A percentile compares a stretch with the other conserved stretches of the same genome.
These are phyloP conservation scores for Diaperis boleti DNA, from an alignment of 2,888 invertebrate genomes.

Conservation along the genomic window DNA sequence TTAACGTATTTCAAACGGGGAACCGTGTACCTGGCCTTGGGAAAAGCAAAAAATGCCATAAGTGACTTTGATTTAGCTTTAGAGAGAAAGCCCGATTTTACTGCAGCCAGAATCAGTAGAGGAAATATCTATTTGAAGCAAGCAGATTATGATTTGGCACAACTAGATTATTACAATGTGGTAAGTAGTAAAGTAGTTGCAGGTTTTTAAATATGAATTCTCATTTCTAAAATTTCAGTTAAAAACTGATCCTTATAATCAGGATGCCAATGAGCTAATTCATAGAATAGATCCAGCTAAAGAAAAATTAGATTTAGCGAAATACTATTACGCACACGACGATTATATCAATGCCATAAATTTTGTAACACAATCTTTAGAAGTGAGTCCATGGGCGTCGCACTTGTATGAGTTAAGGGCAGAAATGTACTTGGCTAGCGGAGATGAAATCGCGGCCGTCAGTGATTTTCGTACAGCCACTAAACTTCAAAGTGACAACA, in stretches of 20 bases:
- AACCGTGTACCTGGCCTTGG: conserved; percentile 95
- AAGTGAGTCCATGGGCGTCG: conserved; percentile 91
- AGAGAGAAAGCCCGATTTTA: conserved; percentile 95
- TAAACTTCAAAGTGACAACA: conserved; percentile 92
- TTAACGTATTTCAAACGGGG: conserved; percentile 96
- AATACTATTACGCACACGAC: conserved; percentile 72
- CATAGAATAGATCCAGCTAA: conserved; percentile 74
- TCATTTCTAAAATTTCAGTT: conserved; percentile 66
- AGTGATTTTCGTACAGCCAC: conserved; percentile 91
- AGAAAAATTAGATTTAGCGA: conserved; percentile 74
- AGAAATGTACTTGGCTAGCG: conserved; percentile 82
- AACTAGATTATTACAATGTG: conserved; percentile 84
- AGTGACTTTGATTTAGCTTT: conserved; percentile 94
- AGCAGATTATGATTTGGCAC: conserved; percentile 86
- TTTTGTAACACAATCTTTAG: conserved; percentile 76
- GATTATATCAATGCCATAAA: conserved; percentile 73
- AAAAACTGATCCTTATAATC: conserved; percentile 79
- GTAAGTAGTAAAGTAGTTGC: conserved; percentile 75
- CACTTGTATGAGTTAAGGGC: conserved; percentile 87
- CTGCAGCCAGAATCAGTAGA: conserved; percentile 81
- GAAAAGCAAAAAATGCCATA: conserved; percentile 94
- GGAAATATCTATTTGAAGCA: conserved; percentile 92
- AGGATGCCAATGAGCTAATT: conserved; percentile 80
- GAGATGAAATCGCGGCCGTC: conserved; percentile 88
- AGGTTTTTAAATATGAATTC: too few species aligned